Evolutionary conservation across 1,140 invertebrate species (phyloP).

Genomic region (Holcopasites calliopsidis): DNA sequence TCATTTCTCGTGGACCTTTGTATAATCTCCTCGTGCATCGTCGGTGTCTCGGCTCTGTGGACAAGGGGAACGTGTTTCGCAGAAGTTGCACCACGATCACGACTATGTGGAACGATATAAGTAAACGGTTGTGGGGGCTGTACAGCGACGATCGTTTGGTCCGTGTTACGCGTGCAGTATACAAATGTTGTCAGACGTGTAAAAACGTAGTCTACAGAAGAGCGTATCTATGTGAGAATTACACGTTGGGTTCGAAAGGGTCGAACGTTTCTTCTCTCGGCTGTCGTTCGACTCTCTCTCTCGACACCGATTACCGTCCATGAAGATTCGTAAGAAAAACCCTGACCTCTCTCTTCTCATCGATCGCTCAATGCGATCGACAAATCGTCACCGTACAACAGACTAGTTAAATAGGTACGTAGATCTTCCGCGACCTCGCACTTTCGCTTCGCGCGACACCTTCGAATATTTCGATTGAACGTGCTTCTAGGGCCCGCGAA

Average conservation of each 20-base stretch:
- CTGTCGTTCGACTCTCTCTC: neutral
- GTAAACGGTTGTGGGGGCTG: neutral
- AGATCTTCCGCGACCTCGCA: neutral
- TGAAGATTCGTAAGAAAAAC: neutral
- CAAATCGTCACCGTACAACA: neutral
- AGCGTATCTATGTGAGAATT: neutral
- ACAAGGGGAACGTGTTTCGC: neutral
- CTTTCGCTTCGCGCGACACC: conserved; percentile 17
- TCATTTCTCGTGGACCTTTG: neutral
- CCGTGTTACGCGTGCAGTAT: conserved; percentile 10
- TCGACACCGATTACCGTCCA: neutral
- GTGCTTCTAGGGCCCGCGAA: neutral
- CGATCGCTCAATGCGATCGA: neutral
- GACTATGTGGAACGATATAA: conserved; percentile 2
- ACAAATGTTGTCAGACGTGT: conserved; percentile 18
- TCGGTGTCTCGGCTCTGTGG: too few relatives aligned
- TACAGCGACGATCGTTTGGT: conserved; percentile 25
- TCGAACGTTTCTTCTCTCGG: neutral
- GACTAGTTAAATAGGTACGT: conserved; percentile 18
- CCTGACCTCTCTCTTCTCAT: neutral
- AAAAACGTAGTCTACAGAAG: conserved; percentile 5
- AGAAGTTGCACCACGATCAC: conserved; percentile 17
- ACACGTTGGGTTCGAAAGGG: neutral
- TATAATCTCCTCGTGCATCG: neutral
- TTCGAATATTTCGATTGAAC: neutral